Evolutionary conservation across 2,888 invertebrate species (phyloP).

Genomic region (Cosmia pyralina): DNA sequence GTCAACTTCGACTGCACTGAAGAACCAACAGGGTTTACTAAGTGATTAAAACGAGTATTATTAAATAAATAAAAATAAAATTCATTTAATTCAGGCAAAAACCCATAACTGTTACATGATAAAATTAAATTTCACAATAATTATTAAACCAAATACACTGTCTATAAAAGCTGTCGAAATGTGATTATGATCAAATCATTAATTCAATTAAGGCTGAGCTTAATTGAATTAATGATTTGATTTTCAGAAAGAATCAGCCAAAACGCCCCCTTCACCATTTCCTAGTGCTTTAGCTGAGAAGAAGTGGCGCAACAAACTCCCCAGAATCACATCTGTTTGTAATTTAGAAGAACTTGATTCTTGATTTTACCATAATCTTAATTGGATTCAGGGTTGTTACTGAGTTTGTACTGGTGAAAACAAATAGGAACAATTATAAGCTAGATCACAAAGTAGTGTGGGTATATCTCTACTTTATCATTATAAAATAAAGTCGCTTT

Average conservation of each 20-base stretch:
- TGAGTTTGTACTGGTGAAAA: not conserved
- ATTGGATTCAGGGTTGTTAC: not conserved
- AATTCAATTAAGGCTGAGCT: not conserved
- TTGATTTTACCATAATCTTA: not conserved
- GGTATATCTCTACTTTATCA: not conserved
- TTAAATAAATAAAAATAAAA: too few relatives aligned
- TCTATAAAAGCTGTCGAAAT: not conserved
- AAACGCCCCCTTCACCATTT: too few relatives aligned
- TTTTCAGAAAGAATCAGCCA: too few relatives aligned
- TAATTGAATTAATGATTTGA: too few relatives aligned
- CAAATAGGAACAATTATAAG: not conserved
- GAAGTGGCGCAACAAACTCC: not conserved
- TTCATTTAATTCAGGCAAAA: too few relatives aligned
- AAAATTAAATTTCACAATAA: too few relatives aligned
- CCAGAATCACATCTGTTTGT: not conserved
- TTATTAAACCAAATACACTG: slow-evolving; percentile 11
- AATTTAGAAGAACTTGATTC: not conserved
- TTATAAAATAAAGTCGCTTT: too few relatives aligned
- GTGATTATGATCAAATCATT: not conserved
- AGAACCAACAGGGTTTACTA: slow-evolving; percentile 44
- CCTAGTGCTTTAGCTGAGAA: not conserved
- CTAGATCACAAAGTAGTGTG: not conserved
- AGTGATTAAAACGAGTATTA: slow-evolving; percentile 41
- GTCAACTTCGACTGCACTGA: slow-evolving; percentile 95
- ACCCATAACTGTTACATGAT: too few relatives aligned